phyloP scores from a whole-genome alignment of 2,113 vertebrate genomes.

The Rutilus rutilus region DNA sequence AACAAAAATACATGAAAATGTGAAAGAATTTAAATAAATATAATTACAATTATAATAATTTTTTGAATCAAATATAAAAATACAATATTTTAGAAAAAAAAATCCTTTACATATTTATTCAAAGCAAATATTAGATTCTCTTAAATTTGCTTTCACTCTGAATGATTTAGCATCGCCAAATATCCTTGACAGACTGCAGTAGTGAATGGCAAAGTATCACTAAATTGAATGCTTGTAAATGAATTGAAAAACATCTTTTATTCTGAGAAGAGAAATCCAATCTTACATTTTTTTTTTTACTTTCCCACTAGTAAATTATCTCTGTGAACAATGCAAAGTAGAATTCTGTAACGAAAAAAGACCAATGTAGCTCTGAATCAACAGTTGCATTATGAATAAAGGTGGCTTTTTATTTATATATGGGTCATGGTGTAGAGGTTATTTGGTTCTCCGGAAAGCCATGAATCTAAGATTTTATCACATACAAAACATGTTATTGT shows the following conservation, averaged over 20 bases:
- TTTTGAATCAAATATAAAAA: neutral
- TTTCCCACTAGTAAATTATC: neutral
- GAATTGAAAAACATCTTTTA: constrained; percentile 20
- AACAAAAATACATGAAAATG: too few species aligned
- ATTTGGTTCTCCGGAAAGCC: neutral
- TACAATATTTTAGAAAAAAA: neutral
- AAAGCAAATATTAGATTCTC: neutral
- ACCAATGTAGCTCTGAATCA: constrained; percentile 13
- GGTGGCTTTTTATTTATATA: constrained; percentile 28
- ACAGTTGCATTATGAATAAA: constrained; percentile 8
- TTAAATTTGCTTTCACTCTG: neutral
- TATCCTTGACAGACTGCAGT: neutral
- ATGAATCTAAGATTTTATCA: neutral
- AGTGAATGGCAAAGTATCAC: neutral
- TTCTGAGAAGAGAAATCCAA: neutral
- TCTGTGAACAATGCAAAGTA: constrained; percentile 14
- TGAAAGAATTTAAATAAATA: neutral
- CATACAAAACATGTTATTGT: constrained; percentile 2
- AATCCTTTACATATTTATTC: neutral
- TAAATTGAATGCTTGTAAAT: neutral
- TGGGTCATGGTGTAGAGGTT: neutral
- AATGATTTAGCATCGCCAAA: constrained; percentile 2
- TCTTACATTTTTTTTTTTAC: neutral
- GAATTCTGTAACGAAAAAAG: neutral
- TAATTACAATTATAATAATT: neutral